Conservation (phyloP, 2,888 invertebrate species). For the Dysmachus trigonus region DNA sequence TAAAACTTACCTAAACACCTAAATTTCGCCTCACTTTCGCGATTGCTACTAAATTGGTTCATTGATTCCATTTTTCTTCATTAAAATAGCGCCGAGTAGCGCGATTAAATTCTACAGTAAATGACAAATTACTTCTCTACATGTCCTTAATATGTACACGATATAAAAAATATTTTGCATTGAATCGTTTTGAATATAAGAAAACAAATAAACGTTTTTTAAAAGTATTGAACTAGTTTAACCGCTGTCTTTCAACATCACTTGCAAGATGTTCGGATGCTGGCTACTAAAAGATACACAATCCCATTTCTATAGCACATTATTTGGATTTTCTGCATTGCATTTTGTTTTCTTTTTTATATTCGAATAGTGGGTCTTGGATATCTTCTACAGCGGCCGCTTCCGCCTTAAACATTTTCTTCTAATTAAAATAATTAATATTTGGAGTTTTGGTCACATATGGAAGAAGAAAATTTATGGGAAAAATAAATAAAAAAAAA, state of each 20-base stretch:
- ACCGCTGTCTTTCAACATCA: slow-evolving; percentile 26
- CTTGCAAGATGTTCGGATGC: not conserved
- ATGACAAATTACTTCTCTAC: slow-evolving; percentile 2
- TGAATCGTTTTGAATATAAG: slow-evolving; percentile 33
- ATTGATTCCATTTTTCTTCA: not conserved
- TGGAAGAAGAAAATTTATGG: slow-evolving; percentile 17
- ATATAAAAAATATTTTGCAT: slow-evolving; percentile 38
- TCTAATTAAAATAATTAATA: not conserved
- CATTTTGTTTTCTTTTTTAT: not conserved
- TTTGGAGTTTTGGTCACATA: slow-evolving; percentile 27
- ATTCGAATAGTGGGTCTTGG: not conserved
- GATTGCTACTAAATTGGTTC: slow-evolving; percentile 10
- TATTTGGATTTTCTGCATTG: not conserved
- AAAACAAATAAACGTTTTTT: slow-evolving; percentile 7
- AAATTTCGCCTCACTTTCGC: not conserved
- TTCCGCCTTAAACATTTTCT: not conserved
- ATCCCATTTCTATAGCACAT: not conserved
- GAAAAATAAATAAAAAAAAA: slow-evolving; percentile 8
- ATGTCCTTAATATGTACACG: slow-evolving; percentile 17
- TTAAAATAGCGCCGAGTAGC: not conserved
- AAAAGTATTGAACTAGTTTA: slow-evolving; percentile 31
- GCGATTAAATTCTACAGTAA: not conserved
- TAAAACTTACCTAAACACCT: slow-evolving; percentile 14
- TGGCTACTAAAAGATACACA: not conserved
- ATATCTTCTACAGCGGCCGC: not conserved